Base-by-base conservation (phyloP, 2,113 vertebrate species). In the Okapia johnstoni region DNA sequence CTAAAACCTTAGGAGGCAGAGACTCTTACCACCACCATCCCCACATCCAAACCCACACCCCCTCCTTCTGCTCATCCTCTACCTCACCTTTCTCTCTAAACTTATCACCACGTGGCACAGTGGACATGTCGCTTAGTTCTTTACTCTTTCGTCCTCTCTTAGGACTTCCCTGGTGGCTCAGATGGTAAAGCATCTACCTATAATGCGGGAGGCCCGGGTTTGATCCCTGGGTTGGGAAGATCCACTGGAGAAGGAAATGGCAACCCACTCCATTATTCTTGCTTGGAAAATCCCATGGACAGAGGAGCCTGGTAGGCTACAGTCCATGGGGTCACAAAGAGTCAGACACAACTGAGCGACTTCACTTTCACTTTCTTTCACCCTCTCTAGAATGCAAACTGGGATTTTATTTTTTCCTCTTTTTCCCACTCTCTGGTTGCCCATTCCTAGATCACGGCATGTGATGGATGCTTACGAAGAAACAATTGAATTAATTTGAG, bases 21-120 rank as follows among this genome's bases (percentile, higher is more conserved):
- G 58, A 54, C 52, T 40, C 66, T 81, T 16, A 48, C 30, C 60
- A 57, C 10, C 19, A 48, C 25, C 17, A 26, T 19, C 10, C 21
- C n/a, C 28, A 55, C 13, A 17, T 54, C n/a, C 26, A 52, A 40
- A 57, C 12, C 2, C 3, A 25, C 14, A 46, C 30, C 7, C 21
- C 16, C 4, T 13, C 3, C 33, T 70, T 54, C 16, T 3, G 13
- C 17, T 30, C 6, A 0, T 61, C 26, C 26, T 57, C 73, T 63
- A 46, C 11, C 8, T 48, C 54, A 26, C 19, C 66, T 40, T 19
- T 48, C 9, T 46, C 43, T 5, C 55, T 84, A 3, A 46, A 60
- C 28, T 23, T 26, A 8, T 21, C 48, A 23, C 6, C n/a, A 5
- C 23, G 1, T 1, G 30, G 12, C 17, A 36, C 16, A 19, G 14